Conservation (phyloP, 2,113 vertebrate species). For the Tachysurus vachellii region DNA sequence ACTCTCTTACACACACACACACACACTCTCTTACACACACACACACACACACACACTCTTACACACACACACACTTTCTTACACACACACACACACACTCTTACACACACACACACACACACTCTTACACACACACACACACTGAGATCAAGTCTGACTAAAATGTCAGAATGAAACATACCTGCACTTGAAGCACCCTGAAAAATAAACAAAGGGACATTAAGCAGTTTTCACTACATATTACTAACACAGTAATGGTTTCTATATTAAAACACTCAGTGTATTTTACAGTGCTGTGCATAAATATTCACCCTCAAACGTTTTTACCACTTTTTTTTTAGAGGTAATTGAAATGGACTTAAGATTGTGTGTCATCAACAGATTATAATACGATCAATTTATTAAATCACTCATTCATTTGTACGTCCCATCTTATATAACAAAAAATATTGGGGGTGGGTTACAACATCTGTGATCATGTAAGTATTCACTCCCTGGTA, state of each 20-base stretch:
- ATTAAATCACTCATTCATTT: not conserved
- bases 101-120: no score
- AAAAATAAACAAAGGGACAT: conserved; percentile 38
- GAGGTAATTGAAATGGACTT: not conserved
- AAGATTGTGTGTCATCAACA: not conserved
- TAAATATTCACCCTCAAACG: not conserved
- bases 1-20: no score
- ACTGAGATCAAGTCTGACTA: not conserved
- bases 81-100: no score
- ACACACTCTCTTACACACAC: no score
- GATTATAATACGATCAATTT: no score
- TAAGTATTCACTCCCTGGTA: not conserved
- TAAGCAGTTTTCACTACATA: not conserved
- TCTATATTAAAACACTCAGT: not conserved
- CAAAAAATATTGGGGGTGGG: not conserved
- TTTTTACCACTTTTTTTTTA: no score
- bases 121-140: no score
- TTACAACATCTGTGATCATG: not conserved
- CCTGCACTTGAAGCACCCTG: conserved; percentile 65
- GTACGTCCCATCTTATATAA: not conserved
- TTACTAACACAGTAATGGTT: no score
- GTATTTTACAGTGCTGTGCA: no score
- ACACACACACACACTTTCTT: no score
- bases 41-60: no score
- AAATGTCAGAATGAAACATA: conserved; percentile 47